Evolutionary conservation across 2,797 vertebrate genomes (phyloP).

Genomic region (Myotis vivesi): DNA sequence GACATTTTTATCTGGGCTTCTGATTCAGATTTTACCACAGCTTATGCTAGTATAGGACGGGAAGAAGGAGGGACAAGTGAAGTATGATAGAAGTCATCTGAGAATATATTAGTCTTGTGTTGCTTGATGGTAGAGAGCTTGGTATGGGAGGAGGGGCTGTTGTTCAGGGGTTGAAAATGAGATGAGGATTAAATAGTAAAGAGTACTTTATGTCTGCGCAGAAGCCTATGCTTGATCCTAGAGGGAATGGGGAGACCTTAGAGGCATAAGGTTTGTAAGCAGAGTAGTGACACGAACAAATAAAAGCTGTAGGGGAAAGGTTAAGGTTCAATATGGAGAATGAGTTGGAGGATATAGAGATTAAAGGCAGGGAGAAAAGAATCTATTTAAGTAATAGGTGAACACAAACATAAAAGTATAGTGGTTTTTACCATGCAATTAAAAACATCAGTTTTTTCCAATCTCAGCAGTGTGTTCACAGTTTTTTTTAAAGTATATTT

Average conservation of each 20-base stretch:
- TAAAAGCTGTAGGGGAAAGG: too few species aligned
- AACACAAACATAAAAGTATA: not conserved
- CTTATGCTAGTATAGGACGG: too few species aligned
- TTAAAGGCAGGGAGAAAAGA: not conserved
- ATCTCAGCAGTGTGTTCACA: not conserved
- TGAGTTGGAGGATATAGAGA: not conserved
- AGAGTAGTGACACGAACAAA: not conserved
- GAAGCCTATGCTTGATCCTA: not conserved
- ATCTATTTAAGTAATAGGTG: not conserved
- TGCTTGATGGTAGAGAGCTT: not conserved
- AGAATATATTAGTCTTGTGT: not conserved
- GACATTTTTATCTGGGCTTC: not conserved
- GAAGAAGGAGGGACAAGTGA: not conserved
- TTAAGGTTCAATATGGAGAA: not conserved
- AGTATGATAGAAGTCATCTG: not conserved
- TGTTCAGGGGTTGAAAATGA: not conserved
- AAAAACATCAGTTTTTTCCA: not conserved
- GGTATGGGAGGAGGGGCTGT: not conserved
- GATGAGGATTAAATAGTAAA: not conserved
- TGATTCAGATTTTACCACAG: not conserved
- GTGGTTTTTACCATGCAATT: not conserved
- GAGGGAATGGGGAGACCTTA: not conserved
- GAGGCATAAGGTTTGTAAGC: not conserved
- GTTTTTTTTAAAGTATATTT: not conserved
- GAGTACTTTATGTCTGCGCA: not conserved